Evolutionary conservation across 2,888 invertebrate genomes (phyloP), one percentile per base, ranked within the genome.

Genomic region (Idaea aversata): DNA sequence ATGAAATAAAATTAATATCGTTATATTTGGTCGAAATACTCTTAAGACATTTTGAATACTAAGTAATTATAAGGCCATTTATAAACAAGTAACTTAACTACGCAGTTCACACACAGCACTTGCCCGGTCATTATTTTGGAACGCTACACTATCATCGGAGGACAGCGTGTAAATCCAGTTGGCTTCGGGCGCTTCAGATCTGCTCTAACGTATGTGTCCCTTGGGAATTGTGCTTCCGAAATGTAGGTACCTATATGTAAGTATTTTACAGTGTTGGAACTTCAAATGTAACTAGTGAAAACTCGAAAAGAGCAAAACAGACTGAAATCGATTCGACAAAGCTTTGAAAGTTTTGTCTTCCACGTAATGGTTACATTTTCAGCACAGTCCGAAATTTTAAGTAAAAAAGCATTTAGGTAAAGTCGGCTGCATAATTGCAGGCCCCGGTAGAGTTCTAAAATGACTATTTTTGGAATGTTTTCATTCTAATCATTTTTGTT

Each of bases 61-160:
- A 25, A 25, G n/a, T n/a, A n/a, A n/a, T n/a, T n/a, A n/a, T n/a
- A 25, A 25, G 25, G 25, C 1, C 25, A 25, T 25, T 66, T 67
- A 62, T 35, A 57, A 34, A 60, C 34, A 61, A 66, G 25, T 25
- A 25, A 25, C 4, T 16, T 13, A 47, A 47, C 10, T 36, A 7
- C 6, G 13, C 47, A 36, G 36, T 36, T 36, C 25, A 47, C 47
- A 47, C 47, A 10, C 47, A 47, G 10, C 47, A 10, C 13, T 10
- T 47, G 47, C 6, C 47, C 7, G 47, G 47, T 47, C 47, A 47
- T 47, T 47, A 47, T 47, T 47, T 47, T 13, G 47, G 10, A 47
- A 10, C 47, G 47, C 47, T 13, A 13, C 47, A 10, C 47, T 47
- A 47, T 47, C 47, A 47, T 47, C 47, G 47, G 47, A 47, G 47